Evolutionary conservation across 2,888 invertebrate genomes (phyloP).

Genomic region (Plagodis pulveraria): DNA sequence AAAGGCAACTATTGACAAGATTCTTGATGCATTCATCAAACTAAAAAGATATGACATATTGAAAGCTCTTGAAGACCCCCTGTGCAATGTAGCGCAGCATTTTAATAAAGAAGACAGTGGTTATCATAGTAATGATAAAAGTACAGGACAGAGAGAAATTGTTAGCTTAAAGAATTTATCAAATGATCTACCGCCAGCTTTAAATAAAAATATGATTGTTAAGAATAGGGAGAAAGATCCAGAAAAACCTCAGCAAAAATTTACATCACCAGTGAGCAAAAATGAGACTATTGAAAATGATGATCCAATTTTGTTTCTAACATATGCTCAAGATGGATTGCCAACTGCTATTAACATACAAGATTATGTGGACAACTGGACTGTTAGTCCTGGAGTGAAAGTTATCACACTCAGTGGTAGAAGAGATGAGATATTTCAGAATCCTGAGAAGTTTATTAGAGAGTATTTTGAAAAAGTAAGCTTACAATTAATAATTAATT

Average conservation of each 20-base stretch:
- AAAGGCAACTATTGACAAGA: constrained; percentile 82
- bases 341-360: constrained; percentile 75
- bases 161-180: constrained; percentile 66
- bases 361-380: constrained; percentile 75
- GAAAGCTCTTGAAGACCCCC: constrained; percentile 73
- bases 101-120: constrained; percentile 77
- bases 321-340: constrained; percentile 82
- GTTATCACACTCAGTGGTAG: constrained; percentile 77
- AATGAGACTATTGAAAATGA: constrained; percentile 55
- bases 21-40: constrained; percentile 75
- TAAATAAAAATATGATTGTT: constrained; percentile 62
- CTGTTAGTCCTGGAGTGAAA: constrained; percentile 64
- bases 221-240: constrained; percentile 48
- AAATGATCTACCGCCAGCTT: constrained; percentile 70
- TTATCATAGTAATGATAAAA: constrained; percentile 68
- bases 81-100: constrained; percentile 64
- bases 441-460: constrained; percentile 82
- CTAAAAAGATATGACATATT: constrained; percentile 81
- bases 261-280: constrained; percentile 45
- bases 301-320: constrained; percentile 74
- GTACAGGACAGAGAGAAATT: constrained; percentile 63
- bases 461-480: constrained; percentile 84
- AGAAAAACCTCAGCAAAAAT: constrained; percentile 55
- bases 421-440: constrained; percentile 78
- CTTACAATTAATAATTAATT: neutral